phyloP scores from a whole-genome alignment of 2,113 vertebrate species.

The Ceyx melanurus region DNA sequence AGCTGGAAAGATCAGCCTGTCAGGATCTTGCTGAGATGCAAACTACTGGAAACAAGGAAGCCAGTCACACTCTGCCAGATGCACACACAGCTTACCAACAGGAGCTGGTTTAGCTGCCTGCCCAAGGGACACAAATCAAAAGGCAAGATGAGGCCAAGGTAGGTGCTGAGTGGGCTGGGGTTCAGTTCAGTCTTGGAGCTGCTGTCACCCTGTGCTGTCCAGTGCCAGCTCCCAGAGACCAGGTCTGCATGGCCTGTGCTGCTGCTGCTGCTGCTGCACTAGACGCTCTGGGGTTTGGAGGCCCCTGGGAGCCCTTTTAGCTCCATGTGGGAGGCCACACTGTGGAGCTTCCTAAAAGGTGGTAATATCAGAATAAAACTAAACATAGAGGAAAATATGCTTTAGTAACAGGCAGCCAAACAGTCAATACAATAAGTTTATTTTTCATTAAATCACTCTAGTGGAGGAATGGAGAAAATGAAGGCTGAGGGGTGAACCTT shows the following conservation, averaged over 20 bases:
- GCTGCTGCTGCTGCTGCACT: neutral
- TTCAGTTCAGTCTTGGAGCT: too few species aligned
- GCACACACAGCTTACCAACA: neutral
- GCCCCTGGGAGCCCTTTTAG: neutral
- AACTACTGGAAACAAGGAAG: neutral
- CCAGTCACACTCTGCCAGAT: neutral
- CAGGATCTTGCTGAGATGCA: neutral
- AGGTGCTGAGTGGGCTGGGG: neutral
- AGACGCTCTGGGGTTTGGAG: fast-evolving
- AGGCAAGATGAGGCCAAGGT: neutral
- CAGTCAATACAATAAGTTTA: neutral
- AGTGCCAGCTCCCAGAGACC: too few species aligned
- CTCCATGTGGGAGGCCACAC: neutral
- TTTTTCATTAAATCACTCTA: neutral
- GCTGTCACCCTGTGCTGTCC: fast-evolving
- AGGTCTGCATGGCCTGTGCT: fast-evolving
- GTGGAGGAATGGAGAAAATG: neutral
- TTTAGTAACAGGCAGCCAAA: neutral
- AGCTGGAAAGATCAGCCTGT: neutral
- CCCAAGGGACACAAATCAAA: neutral
- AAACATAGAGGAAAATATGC: fast-evolving
- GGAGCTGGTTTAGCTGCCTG: neutral
- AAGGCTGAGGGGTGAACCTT: neutral
- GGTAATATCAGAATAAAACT: neutral
- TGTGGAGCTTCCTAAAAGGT: too few species aligned